Evolutionary conservation across 2,888 invertebrate species (phyloP), one percentile per base, ranked within the genome.

Genomic region (Rhamnusium bicolor): DNA sequence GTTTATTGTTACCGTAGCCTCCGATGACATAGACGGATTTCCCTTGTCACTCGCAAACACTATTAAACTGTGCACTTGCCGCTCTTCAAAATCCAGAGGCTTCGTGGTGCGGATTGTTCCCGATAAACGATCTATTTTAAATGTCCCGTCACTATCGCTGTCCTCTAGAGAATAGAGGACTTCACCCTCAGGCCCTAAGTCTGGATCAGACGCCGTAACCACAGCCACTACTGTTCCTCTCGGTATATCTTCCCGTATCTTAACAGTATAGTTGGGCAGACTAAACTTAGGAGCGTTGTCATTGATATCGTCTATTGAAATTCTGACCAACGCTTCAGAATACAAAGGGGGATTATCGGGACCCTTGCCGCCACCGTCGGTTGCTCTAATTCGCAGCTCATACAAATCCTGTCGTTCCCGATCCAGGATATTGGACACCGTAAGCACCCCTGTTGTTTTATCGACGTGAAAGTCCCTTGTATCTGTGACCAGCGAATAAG

Each of bases 161-260:
- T 94, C 94, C 72, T 92, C 92, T 68, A 96, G 89, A n/a, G 92
- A 92, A 88, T 98, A 98, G 8, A 92, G 89, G 10, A 98, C 92
- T 75, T 92, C 91, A 1, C 97, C 97, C 73, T 95, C 96, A 0
- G 91, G 90, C 0, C 95, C 97, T 47, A 94, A 90, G 89, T 98
- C 98, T 0, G 94, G 94, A 89, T 98, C 98, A 40, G 92, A 93
- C 0, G 94, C 94, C 27, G 92, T 94, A 16, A 98, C 92, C 18
- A 95, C 93, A 0, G 96, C 96, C 1, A 98, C 93, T 1, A 97
- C 94, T 71, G 96, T 94, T 74, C 97, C 97, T 1, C 92, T 89
- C 0, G 98, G 98, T 67, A 98, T 92, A 88, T 98, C 98, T 88
- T 98, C 98, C 5, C 96, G 92, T 19, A 97, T 93, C 85, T 96